Base-by-base conservation (phyloP, 2,113 vertebrate species). In the Phoxinus phoxinus region DNA sequence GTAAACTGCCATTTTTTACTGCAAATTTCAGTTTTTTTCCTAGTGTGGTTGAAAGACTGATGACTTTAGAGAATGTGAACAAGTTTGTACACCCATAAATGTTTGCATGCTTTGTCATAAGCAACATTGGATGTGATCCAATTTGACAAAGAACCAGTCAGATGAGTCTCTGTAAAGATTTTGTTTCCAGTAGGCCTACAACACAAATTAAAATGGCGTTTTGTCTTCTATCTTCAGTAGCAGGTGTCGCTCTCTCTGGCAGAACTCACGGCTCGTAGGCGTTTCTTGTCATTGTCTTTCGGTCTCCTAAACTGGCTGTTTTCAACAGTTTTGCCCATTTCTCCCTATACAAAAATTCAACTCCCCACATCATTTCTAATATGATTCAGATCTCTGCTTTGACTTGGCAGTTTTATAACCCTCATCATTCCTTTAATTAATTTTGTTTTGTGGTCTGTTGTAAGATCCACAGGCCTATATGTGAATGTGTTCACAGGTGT, bases 241-340 rank as follows among this genome's bases (percentile, higher is more conserved):
- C 59, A 81, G 78, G 78, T 81, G 78, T 65, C 78, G 9, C 13
- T 79, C 56, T 79, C 32, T 76, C 41, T 61, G 56, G 56, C 78
- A 65, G 78, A 63, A 65, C 48, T 30, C 35, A 61, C 6, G 32
- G 61, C 58, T 65, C n/a, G 78, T 81, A 65, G 78, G 58, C 41
- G 59, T 44, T 48, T 27, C n/a, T 81, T 80, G 51, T 80, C n/a
- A 46, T 81, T 65, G 32, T 81, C 58, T 46, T 44, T 80, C 32
- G 27, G 15, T 79, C 56, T 79, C 76, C 32, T 35, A 56, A 56
- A 35, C 17, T n/a, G 56, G 6, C 77, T 25, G 77, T 79, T 48
- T 27, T 46, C 23, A n/a, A 15, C 23, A 46, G 71, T 27, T 79
- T 25, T 41, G 32, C 4, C 37, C 25, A 75, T 75, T 75, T 75